These are phyloP conservation scores for Thereva nobilitata DNA, from an alignment of 2,888 invertebrate genomes.

Conservation along the genomic window DNA sequence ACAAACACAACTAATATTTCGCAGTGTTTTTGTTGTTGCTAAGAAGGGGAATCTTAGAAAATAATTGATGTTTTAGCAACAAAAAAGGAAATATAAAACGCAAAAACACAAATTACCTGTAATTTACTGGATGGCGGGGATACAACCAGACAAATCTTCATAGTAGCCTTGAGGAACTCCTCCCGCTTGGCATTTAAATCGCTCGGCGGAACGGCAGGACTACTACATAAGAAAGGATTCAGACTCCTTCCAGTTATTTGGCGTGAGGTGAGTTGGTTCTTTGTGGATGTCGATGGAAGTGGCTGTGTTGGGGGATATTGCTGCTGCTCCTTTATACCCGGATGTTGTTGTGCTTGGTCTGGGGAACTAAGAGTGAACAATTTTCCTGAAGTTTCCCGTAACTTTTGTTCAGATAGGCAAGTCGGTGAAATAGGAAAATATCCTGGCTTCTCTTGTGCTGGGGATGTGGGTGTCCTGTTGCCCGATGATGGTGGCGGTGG, in stretches of 20 bases:
- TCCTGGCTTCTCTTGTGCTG: conserved; percentile 15
- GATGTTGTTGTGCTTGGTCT: too few relatives aligned
- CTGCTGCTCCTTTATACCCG: neutral
- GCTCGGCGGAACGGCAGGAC: conserved; percentile 42
- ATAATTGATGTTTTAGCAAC: neutral
- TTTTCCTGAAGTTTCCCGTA: conserved; percentile 1
- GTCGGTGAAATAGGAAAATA: neutral
- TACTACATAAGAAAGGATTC: conserved; percentile 51
- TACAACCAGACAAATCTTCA: conserved; percentile 74
- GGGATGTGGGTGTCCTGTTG: conserved; percentile 10
- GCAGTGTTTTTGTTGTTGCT: too few relatives aligned
- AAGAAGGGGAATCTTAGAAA: too few relatives aligned
- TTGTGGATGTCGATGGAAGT: neutral
- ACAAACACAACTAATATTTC: too few relatives aligned
- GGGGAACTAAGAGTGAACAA: neutral
- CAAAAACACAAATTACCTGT: conserved; percentile 51
- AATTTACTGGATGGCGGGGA: conserved; percentile 65
- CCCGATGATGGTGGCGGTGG: neutral
- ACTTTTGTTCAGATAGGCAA: conserved; percentile 3
- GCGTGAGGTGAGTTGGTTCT: conserved; percentile 15
- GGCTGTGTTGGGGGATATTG: neutral
- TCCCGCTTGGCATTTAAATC: conserved; percentile 62
- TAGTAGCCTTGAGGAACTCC: conserved; percentile 72
- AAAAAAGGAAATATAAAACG: neutral
- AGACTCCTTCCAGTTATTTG: conserved; percentile 48